phyloP scores from a whole-genome alignment of 2,113 vertebrate species.

The Axis porcinus region DNA sequence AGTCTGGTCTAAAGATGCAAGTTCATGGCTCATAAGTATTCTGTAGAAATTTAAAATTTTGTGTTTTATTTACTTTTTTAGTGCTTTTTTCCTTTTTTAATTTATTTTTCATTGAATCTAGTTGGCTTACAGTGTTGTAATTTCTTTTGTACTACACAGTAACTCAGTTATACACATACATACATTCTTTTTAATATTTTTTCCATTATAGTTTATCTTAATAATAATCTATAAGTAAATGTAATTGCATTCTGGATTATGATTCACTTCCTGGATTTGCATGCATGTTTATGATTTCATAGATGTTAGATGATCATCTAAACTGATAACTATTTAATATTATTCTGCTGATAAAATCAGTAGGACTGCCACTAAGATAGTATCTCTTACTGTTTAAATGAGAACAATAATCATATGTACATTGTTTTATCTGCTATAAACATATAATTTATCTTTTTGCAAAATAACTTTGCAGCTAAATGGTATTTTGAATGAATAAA shows the following conservation, averaged over 20 bases:
- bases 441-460: background rate
- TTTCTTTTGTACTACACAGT: background rate
- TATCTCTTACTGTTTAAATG: background rate
- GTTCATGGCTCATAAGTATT: background rate
- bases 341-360: conserved; percentile 21
- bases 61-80: background rate
- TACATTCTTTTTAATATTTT: background rate
- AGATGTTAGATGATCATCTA: background rate
- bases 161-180: background rate
- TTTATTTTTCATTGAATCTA: background rate
- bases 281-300: background rate
- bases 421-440: background rate
- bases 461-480: background rate
- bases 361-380: background rate
- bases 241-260: background rate
- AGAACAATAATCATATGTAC: background rate
- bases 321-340: background rate
- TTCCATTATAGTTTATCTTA: background rate
- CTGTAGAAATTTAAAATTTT: background rate
- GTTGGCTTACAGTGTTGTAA: background rate
- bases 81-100: background rate
- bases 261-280: background rate
- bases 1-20: background rate
- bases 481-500: background rate
- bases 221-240: background rate